These are phyloP conservation scores for Acrobasis consociella DNA, from an alignment of 2,888 invertebrate genomes.

Conservation along the genomic window DNA sequence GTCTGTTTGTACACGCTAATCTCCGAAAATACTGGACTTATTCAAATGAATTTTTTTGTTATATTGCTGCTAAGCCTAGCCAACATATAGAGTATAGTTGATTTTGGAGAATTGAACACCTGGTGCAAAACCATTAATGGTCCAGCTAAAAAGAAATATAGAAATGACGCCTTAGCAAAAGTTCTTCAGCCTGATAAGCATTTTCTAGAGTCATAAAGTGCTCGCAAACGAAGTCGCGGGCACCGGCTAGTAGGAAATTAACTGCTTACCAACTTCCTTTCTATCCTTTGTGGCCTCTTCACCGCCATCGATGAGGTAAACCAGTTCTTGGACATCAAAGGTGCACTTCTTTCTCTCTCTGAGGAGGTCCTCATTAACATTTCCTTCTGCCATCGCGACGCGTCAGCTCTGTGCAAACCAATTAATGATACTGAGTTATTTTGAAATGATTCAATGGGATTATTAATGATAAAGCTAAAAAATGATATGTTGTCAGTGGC, in stretches of 20 bases:
- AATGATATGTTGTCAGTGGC: background rate
- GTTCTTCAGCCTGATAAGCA: too few relatives aligned
- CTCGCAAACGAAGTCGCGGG: too few relatives aligned
- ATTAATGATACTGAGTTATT: background rate
- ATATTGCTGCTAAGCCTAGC: too few relatives aligned
- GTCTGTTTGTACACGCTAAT: too few relatives aligned
- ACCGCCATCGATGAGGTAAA: constrained; percentile 89
- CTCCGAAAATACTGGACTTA: too few relatives aligned
- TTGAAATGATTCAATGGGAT: background rate
- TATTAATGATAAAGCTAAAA: background rate
- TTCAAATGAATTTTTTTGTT: too few relatives aligned
- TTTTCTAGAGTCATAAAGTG: too few relatives aligned
- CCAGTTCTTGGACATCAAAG: constrained; percentile 87
- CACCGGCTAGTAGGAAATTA: too few relatives aligned
- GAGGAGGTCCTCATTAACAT: constrained; percentile 85
- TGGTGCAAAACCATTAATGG: too few relatives aligned
- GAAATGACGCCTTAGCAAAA: too few relatives aligned
- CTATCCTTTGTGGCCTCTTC: constrained; percentile 85
- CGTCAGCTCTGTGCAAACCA: constrained; percentile 3
- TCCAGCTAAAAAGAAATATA: background rate
- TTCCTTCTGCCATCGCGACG: constrained; percentile 41
- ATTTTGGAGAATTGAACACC: too few relatives aligned
- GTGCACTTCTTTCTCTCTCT: constrained; percentile 87
- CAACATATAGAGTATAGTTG: too few relatives aligned
- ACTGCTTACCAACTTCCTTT: constrained; percentile 61